These are phyloP conservation scores for Drosophila emarginata DNA, from an alignment of 2,888 invertebrate genomes.

Conservation along the genomic window DNA sequence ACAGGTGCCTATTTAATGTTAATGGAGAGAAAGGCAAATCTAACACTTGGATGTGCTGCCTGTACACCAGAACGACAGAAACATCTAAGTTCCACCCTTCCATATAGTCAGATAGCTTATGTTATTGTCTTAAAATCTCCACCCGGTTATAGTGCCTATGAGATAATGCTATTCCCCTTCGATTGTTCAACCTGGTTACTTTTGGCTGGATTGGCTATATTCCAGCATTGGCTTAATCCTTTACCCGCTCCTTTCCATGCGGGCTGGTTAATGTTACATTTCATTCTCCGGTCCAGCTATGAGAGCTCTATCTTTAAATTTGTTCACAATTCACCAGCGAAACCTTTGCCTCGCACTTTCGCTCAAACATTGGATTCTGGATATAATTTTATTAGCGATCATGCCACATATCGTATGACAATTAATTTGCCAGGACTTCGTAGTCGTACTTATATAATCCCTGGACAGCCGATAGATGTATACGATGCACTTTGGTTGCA, in stretches of 20 bases:
- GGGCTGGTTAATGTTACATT: conserved; percentile 43
- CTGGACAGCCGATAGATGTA: conserved; percentile 50
- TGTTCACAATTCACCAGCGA: conserved; percentile 57
- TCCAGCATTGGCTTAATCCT: conserved; percentile 1
- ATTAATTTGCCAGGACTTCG: conserved; percentile 26
- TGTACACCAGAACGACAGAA: conserved; percentile 47
- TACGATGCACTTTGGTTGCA: conserved; percentile 36
- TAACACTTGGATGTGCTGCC: conserved; percentile 54
- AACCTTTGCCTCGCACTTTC: conserved; percentile 50
- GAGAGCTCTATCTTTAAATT: conserved; percentile 63
- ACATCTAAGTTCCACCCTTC: conserved; percentile 37
- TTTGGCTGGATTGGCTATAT: conserved; percentile 10
- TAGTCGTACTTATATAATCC: conserved; percentile 8
- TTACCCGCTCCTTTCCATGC: conserved; percentile 10
- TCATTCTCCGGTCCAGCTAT: conserved; percentile 57
- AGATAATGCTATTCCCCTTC: conserved; percentile 64
- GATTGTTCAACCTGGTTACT: conserved; percentile 44
- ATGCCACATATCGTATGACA: conserved; percentile 51
- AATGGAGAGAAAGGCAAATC: conserved; percentile 44
- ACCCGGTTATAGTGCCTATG: conserved; percentile 45
- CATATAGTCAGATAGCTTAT: conserved; percentile 51
- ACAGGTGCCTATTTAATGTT: conserved; percentile 57
- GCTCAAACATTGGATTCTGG: conserved; percentile 35
- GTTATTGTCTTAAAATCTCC: conserved; percentile 41
- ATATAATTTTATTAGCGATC: conserved; percentile 56